A percentile compares a stretch with the other conserved stretches of the same genome.
Conservation (phyloP, 2,888 invertebrate species). For the Calliphora vomitoria region DNA sequence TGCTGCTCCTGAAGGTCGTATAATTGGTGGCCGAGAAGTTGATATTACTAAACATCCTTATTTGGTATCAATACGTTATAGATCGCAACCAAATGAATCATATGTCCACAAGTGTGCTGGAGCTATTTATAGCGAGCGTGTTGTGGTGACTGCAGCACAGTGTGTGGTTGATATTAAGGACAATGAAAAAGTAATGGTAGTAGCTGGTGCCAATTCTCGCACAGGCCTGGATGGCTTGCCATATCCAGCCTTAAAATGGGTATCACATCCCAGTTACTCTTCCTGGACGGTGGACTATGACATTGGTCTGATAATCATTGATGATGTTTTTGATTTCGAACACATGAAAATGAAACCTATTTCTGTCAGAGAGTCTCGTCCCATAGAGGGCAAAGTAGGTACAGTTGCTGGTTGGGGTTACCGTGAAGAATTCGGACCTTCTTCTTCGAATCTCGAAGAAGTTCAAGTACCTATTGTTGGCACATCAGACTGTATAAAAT, state of each 20-base stretch:
- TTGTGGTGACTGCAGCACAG: slow-evolving; percentile 81
- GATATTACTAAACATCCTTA: slow-evolving; percentile 80
- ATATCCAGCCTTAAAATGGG: slow-evolving; percentile 78
- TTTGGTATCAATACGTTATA: slow-evolving; percentile 79
- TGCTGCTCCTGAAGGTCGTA: slow-evolving; percentile 74
- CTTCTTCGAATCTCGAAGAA: slow-evolving; percentile 83
- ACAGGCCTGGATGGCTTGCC: slow-evolving; percentile 78
- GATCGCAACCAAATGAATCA: slow-evolving; percentile 70
- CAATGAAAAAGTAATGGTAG: slow-evolving; percentile 77
- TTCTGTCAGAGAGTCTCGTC: slow-evolving; percentile 76
- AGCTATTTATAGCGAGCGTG: slow-evolving; percentile 77
- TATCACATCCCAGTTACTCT: slow-evolving; percentile 77
- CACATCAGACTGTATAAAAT: slow-evolving; percentile 75
- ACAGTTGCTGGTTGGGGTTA: slow-evolving; percentile 82
- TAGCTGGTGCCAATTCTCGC: slow-evolving; percentile 79
- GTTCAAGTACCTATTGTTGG: slow-evolving; percentile 81
- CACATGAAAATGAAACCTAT: slow-evolving; percentile 83
- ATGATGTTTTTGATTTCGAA: slow-evolving; percentile 84
- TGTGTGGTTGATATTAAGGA: slow-evolving; percentile 76
- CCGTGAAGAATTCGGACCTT: slow-evolving; percentile 77
- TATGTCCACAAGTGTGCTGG: slow-evolving; percentile 82
- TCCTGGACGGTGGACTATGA: slow-evolving; percentile 85
- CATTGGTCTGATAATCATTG: slow-evolving; percentile 84
- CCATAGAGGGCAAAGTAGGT: slow-evolving; percentile 76
- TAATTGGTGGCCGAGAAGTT: slow-evolving; percentile 78